Conservation (phyloP, 2,113 vertebrate genomes). For the Coturnix japonica region DNA sequence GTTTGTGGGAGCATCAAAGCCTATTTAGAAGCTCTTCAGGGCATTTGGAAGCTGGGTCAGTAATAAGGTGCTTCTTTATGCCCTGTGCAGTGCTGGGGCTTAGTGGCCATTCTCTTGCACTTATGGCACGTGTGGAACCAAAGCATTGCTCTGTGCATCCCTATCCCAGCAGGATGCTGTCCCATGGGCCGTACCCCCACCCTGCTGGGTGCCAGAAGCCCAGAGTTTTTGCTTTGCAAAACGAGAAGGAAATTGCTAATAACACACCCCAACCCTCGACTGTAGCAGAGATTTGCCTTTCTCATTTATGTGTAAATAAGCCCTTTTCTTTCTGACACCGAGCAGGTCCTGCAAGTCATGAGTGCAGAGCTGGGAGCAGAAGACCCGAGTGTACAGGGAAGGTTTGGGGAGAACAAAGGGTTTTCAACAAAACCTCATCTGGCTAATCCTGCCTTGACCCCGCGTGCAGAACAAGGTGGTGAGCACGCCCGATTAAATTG, state of each 20-base stretch:
- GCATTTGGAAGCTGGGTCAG: rapidly evolving
- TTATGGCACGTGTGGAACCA: background rate
- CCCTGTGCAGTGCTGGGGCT: background rate
- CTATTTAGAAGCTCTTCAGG: background rate
- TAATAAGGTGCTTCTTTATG: background rate
- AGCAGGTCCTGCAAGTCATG: background rate
- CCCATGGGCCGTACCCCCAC: rapidly evolving
- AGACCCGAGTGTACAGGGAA: background rate
- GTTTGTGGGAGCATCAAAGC: rapidly evolving
- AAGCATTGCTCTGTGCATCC: background rate
- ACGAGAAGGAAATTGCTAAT: background rate
- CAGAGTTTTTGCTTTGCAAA: background rate
- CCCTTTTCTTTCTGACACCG: background rate
- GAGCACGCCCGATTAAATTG: background rate
- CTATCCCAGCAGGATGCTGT: background rate
- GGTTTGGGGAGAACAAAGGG: background rate
- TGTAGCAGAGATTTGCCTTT: background rate
- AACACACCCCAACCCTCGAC: background rate
- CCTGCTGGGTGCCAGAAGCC: background rate
- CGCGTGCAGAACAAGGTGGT: background rate
- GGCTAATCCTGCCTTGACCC: background rate
- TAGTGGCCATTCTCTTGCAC: rapidly evolving
- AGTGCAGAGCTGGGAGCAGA: background rate
- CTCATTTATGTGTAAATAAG: constrained; percentile 56
- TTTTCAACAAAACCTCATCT: background rate